Conservation (phyloP, 2,888 invertebrate species). For the Cephus pygmeus region DNA sequence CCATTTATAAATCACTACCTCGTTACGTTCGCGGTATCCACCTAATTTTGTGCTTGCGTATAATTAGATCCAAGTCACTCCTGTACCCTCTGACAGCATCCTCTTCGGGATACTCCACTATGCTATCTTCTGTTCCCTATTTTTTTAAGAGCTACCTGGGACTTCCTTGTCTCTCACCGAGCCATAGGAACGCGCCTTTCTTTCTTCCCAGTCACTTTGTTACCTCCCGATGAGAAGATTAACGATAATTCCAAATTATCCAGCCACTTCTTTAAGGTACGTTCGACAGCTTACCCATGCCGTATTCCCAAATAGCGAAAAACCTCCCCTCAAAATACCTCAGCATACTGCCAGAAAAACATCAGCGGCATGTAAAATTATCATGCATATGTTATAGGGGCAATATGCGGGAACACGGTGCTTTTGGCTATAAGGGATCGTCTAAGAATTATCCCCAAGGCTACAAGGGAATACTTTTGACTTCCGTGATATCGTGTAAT, state of each 20-base stretch:
- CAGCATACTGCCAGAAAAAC: no score
- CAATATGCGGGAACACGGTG: no score
- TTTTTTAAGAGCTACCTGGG: not conserved
- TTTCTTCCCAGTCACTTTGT: slow-evolving; percentile 13
- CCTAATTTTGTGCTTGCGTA: slow-evolving; percentile 39
- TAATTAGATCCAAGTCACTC: slow-evolving; percentile 36
- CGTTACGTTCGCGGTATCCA: slow-evolving; percentile 33
- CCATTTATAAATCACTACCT: slow-evolving; percentile 25
- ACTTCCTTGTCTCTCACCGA: not conserved
- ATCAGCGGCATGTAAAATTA: no score
- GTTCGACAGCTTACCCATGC: no score
- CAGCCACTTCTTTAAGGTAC: slow-evolving; percentile 8
- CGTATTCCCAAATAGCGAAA: no score
- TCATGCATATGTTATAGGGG: no score
- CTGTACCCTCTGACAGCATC: not conserved
- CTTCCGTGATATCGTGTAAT: not conserved
- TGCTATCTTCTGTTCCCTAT: not conserved
- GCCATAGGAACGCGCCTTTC: slow-evolving; percentile 18
- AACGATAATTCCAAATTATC: slow-evolving; percentile 49
- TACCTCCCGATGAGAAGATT: slow-evolving; percentile 38
- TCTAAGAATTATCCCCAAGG: not conserved
- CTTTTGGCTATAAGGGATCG: no score
- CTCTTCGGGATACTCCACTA: not conserved
- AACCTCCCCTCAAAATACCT: no score
- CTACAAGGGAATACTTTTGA: not conserved